phyloP scores from a whole-genome alignment of 2,113 vertebrate genomes.

The Mirounga angustirostris region DNA sequence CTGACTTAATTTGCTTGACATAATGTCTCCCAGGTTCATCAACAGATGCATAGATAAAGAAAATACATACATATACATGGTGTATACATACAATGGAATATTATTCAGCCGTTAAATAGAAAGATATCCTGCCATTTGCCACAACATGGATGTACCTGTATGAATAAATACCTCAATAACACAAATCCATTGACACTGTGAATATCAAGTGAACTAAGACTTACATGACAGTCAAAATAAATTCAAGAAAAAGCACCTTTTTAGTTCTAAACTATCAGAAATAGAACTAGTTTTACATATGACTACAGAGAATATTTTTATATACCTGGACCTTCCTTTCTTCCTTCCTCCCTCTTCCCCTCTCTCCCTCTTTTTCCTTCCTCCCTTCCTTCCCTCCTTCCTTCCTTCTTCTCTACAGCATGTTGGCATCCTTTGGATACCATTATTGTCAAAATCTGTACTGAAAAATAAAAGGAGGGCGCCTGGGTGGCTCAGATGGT shows the following conservation, averaged over 20 bases:
- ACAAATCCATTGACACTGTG: not conserved
- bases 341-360: not conserved
- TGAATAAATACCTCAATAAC: not conserved
- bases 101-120: not conserved
- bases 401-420: not conserved
- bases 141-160: not conserved
- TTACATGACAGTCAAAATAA: slow-evolving; percentile 1
- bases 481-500: too few species aligned
- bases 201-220: not conserved
- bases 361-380: not conserved
- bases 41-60: not conserved
- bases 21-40: not conserved
- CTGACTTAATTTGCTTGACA: slow-evolving; percentile 16
- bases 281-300: not conserved
- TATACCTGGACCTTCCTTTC: not conserved
- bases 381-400: too few species aligned
- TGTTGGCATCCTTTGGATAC: not conserved
- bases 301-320: not conserved
- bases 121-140: not conserved
- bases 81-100: not conserved
- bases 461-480: not conserved
- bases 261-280: slow-evolving; percentile 9
- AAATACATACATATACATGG: not conserved
- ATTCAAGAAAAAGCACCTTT: not conserved
- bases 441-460: not conserved